phyloP scores from a whole-genome alignment of 2,113 vertebrate species.

The Megaceryle maxima region DNA sequence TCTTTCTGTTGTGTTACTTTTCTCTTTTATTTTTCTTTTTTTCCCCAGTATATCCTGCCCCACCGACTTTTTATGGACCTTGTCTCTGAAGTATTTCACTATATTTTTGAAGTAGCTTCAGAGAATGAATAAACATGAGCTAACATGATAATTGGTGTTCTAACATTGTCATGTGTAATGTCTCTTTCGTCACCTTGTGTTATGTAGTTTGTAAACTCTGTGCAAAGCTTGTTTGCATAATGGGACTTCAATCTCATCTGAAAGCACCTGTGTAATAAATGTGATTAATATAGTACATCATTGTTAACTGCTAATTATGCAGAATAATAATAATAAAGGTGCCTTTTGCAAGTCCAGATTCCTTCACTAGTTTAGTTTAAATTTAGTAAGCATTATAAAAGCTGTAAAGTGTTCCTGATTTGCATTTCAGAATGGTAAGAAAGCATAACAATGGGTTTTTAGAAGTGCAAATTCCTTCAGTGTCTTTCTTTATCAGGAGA shows the following conservation, averaged over 20 bases:
- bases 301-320: neutral
- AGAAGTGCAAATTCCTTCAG: slow-evolving; percentile 24
- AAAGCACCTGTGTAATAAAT: neutral
- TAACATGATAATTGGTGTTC: neutral
- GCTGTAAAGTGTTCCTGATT: neutral
- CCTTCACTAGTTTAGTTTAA: neutral
- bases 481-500: neutral
- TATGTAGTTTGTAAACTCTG: neutral
- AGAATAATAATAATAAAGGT: neutral
- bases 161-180: neutral
- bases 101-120: neutral
- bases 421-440: slow-evolving; percentile 20
- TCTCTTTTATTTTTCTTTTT: neutral
- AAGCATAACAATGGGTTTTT: neutral
- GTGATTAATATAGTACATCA: neutral
- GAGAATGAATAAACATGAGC: neutral
- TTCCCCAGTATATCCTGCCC: neutral
- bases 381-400: slow-evolving; percentile 21
- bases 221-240: neutral
- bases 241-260: neutral
- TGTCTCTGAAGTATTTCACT: neutral
- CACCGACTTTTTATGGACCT: neutral
- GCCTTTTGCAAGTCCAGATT: neutral
- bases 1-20: neutral
- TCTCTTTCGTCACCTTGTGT: neutral